Evolutionary conservation across 1,140 invertebrate species (phyloP), one percentile per base, ranked within the genome.

Genomic region (Saccostrea cuccullata): DNA sequence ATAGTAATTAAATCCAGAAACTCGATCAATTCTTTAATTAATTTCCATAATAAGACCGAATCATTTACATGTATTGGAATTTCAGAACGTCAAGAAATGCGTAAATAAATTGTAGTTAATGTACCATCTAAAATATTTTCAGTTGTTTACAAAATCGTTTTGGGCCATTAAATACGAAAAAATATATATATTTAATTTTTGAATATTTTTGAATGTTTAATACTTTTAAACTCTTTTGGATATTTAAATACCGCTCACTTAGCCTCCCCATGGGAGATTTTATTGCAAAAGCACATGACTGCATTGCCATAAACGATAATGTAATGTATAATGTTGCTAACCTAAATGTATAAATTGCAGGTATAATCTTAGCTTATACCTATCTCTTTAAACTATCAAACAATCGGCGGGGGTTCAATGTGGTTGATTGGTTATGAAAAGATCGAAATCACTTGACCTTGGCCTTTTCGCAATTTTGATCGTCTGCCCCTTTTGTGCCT

Each of bases 391-490:
- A 77, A 77, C 36, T 77, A 77, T 77, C 70, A 77, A 77, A 77
- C 70, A 77, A 77, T 77, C 70, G 70, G 70, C 23, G 26, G 70
- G 70, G 26, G 70, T 77, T 77, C 70, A 77, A 36, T 77, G 70
- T 77, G 70, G 70, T 77, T 77, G 70, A 77, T 77, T 77, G 70
- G 70, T 77, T 77, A 77, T 77, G 70, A 77, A 77, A 77, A 77
- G 70, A 77, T 77, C 70, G 70, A 77, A 77, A 77, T 77, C 70
- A 30, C 70, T 77, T 77, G 70, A 77, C 70, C 70, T 77, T 77
- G 70, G 15, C 70, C 70, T 77, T 30, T 77, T 26, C 15, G 70
- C 30, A 77, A 77, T 77, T 77, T 77, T 77, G 70, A 77, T 77
- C 70, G 70, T 77, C 70, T 77, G 26, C 70, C 70, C 70, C 70